phyloP scores from a whole-genome alignment of 2,888 invertebrate species.

The Thymelicus lineola region DNA sequence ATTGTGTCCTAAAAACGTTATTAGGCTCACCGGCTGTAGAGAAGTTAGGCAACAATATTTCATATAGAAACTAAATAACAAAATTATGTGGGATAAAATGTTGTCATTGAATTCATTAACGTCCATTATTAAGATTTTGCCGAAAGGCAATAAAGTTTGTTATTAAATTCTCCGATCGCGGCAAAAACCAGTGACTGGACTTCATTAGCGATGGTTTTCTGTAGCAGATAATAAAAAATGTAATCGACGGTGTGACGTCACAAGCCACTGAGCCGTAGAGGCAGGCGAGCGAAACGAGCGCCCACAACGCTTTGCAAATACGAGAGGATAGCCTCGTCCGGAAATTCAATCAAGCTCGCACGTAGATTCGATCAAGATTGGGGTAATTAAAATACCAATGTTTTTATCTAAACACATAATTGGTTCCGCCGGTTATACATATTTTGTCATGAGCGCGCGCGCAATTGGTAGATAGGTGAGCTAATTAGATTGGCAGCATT shows the following conservation, averaged over 20 bases:
- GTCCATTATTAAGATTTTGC: not conserved
- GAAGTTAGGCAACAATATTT: too few relatives aligned
- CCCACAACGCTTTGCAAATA: constrained; percentile 75
- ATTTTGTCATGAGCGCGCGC: too few relatives aligned
- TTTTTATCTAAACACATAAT: constrained; percentile 59
- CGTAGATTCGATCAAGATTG: constrained; percentile 81
- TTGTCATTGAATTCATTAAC: not conserved
- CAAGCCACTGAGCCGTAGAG: constrained; percentile 74
- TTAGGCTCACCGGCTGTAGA: too few relatives aligned
- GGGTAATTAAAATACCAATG: constrained; percentile 80
- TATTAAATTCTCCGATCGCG: constrained; percentile 48
- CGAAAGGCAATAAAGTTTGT: constrained; percentile 34
- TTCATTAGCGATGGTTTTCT: constrained; percentile 78
- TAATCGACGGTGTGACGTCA: constrained; percentile 75
- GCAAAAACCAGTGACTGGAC: constrained; percentile 62
- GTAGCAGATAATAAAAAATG: constrained; percentile 72
- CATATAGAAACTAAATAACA: too few relatives aligned
- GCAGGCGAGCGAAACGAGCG: constrained; percentile 58
- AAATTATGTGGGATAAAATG: not conserved
- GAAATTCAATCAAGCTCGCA: constrained; percentile 82
- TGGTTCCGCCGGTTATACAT: too few relatives aligned
- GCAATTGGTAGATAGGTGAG: too few relatives aligned
- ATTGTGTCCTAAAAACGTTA: too few relatives aligned
- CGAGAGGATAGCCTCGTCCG: constrained; percentile 73
- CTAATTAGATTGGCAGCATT: too few relatives aligned